Evolutionary conservation across 1,140 invertebrate genomes (phyloP).

Genomic region (Zophobas atratus): DNA sequence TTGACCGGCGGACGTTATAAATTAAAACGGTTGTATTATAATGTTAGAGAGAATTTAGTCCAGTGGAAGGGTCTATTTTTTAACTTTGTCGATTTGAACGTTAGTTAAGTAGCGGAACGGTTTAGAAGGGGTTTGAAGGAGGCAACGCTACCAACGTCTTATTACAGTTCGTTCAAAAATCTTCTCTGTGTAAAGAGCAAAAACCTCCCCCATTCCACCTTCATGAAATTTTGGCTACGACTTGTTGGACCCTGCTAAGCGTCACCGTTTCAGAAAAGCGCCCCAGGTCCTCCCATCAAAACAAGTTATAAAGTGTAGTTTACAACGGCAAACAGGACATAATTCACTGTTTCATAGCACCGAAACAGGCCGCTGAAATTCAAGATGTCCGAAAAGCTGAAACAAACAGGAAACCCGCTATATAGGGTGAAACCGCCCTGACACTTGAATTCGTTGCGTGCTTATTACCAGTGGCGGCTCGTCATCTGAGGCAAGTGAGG

Average conservation of each 20-base stretch:
- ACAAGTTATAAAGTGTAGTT: conserved; percentile 46
- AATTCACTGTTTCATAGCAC: conserved; percentile 36
- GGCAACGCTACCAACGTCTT: too few relatives aligned
- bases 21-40: conserved; percentile 55
- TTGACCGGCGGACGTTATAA: conserved; percentile 44
- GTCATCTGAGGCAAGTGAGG: too few relatives aligned
- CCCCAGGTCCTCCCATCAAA: conserved; percentile 20
- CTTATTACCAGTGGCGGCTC: too few relatives aligned
- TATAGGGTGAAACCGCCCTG: conserved; percentile 43
- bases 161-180: too few relatives aligned
- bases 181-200: too few relatives aligned
- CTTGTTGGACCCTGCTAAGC: background rate
- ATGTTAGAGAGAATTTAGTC: conserved; percentile 56
- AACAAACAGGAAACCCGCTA: conserved; percentile 48
- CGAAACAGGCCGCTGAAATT: conserved; percentile 39
- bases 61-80: conserved; percentile 51
- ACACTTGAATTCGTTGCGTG: conserved; percentile 49
- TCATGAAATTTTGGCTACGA: background rate
- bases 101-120: conserved; percentile 19
- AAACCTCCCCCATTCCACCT: too few relatives aligned
- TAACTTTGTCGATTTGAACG: conserved; percentile 14
- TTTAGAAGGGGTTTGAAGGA: background rate
- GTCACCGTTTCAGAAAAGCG: background rate
- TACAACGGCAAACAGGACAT: conserved; percentile 30
- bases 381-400: conserved; percentile 46